phyloP scores from a whole-genome alignment of 2,888 invertebrate genomes.

The Byasa hedistus region DNA sequence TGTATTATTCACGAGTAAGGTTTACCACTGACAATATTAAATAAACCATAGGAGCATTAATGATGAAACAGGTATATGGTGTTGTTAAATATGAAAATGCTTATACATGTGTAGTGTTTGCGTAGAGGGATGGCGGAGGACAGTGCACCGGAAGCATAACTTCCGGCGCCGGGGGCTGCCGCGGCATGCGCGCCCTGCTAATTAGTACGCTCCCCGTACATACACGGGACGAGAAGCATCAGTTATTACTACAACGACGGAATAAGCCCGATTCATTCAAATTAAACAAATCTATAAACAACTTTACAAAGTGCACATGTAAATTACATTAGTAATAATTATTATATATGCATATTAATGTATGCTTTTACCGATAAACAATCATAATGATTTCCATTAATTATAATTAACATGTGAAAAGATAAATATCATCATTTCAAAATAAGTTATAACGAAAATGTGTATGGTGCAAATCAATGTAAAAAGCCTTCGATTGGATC shows the following conservation, averaged over 20 bases:
- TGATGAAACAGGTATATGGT: not conserved
- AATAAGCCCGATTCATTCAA: not conserved
- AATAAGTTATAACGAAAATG: not conserved
- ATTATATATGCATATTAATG: too few species aligned
- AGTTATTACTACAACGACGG: not conserved
- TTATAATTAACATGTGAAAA: too few species aligned
- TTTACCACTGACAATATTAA: not conserved
- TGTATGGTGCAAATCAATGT: not conserved
- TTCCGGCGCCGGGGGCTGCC: slow-evolving; percentile 54
- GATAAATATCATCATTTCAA: too few species aligned
- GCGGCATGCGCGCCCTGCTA: slow-evolving; percentile 39
- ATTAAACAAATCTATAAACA: too few species aligned
- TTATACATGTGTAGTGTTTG: slow-evolving; percentile 4
- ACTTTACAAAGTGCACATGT: too few species aligned
- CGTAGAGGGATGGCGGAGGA: slow-evolving; percentile 21
- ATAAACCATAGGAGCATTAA: not conserved
- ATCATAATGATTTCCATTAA: too few species aligned
- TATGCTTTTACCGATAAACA: too few species aligned
- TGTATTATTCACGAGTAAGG: not conserved
- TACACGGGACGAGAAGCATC: not conserved
- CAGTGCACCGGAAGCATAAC: slow-evolving; percentile 53
- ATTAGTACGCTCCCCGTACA: slow-evolving; percentile 47
- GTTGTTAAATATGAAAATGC: not conserved
- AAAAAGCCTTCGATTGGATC: not conserved
- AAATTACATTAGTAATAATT: too few species aligned